Evolutionary conservation across 1,140 invertebrate genomes (phyloP), one percentile per base, ranked within the genome.

Genomic region (Lucilia cuprina): DNA sequence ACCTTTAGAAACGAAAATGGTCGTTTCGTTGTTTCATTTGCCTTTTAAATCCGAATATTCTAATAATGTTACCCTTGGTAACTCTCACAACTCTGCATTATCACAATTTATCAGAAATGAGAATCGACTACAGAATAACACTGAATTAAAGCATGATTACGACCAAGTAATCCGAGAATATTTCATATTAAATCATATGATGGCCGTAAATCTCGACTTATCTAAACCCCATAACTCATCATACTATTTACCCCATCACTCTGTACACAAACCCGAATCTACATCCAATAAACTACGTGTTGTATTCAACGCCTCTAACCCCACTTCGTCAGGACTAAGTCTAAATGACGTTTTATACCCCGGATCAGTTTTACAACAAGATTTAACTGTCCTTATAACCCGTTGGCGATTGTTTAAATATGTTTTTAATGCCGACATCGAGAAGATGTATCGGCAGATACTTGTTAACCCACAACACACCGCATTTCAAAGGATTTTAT

Each of bases 231-330:
- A 0, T 41, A 41, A 41, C 41, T 41, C 5, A 1, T 60, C 55
- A 14, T 86, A 86, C 84, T 86, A 74, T 60, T 14, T 91, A 19
- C 88, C 90, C 19, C 90, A 92, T 85, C 87, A 88, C 50, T 74
- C 82, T 30, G 88, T 91, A 0, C 13, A 86, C 8, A 85, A 85
- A 83, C 80, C 55, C 0, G 55, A 78, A 78, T 17, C 30, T n/a
- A 17, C 75, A 41, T n/a, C 75, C 9, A 41, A 35, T 19, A 78
- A 78, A 10, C n/a, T 78, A 9, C 34, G 35, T 30, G 75, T 41
- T n/a, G 75, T 78, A n/a, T 78, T 78, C 41, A 19, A 78, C 35
- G 75, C 75, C 2, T 78, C 75, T 5, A 41, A 34, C 17, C 34
- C 1, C 12, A 78, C 75, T 10, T 0, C 75, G 19, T 41, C 34